Conservation (phyloP, 2,888 invertebrate genomes). For the Phasia obesa region DNA sequence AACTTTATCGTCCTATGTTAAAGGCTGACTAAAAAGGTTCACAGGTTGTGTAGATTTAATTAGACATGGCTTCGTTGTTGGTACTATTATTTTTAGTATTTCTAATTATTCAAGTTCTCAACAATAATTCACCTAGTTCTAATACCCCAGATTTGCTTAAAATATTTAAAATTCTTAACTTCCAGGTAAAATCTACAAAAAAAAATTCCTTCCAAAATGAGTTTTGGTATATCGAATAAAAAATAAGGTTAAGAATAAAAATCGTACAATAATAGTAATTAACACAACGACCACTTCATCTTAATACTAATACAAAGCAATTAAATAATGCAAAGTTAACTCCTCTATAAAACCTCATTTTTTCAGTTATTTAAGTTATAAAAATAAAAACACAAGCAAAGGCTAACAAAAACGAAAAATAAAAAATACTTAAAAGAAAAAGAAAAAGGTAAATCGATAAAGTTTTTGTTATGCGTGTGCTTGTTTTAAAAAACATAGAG, state of each 20-base stretch:
- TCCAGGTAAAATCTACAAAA: too few species aligned
- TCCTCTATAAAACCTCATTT: slow-evolving; percentile 38
- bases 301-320: slow-evolving; percentile 51
- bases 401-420: not conserved
- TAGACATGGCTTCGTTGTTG: too few species aligned
- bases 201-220: slow-evolving; percentile 3
- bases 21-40: too few species aligned
- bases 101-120: slow-evolving; percentile 21
- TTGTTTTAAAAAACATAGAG: slow-evolving; percentile 3
- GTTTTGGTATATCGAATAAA: not conserved
- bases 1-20: too few species aligned
- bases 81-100: too few species aligned
- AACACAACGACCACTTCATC: slow-evolving; percentile 57
- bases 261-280: slow-evolving; percentile 59
- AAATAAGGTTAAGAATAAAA: slow-evolving; percentile 20
- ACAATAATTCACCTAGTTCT: too few species aligned
- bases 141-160: too few species aligned
- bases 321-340: slow-evolving; percentile 62
- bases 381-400: not conserved
- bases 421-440: slow-evolving; percentile 11
- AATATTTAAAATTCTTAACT: too few species aligned
- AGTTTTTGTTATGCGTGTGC: slow-evolving; percentile 40
- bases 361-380: slow-evolving; percentile 8
- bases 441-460: slow-evolving; percentile 70
- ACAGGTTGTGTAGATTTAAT: too few species aligned